Evolutionary conservation across 2,797 vertebrate genomes (phyloP).

Genomic region (Mus caroli): DNA sequence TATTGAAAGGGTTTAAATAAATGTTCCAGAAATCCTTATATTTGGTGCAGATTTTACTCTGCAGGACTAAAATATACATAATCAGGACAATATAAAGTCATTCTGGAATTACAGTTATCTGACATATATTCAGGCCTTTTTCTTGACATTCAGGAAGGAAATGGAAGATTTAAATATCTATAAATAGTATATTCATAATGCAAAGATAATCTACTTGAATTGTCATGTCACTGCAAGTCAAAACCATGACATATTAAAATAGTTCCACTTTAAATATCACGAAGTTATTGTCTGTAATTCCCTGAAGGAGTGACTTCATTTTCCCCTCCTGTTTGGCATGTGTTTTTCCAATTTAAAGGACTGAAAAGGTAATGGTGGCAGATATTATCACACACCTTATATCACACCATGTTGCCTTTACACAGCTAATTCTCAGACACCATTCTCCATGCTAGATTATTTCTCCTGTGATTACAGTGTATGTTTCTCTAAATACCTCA

Average conservation of each 20-base stretch:
- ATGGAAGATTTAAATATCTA: conserved; percentile 32
- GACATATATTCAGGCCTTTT: conserved; percentile 43
- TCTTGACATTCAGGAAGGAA: conserved; percentile 52
- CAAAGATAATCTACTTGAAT: conserved; percentile 58
- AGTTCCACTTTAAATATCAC: conserved; percentile 73
- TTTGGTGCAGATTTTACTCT: not conserved
- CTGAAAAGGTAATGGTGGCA: not conserved
- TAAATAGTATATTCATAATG: conserved; percentile 55
- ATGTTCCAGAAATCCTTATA: not conserved
- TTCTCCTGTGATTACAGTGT: not conserved
- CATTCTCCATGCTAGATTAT: not conserved
- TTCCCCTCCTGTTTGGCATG: not conserved
- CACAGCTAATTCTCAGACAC: conserved; percentile 26
- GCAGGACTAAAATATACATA: not conserved
- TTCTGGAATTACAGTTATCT: conserved; percentile 10
- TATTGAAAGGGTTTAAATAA: not conserved
- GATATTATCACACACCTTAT: not conserved
- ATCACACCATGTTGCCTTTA: not conserved
- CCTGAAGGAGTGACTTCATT: not conserved
- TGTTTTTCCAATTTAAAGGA: not conserved
- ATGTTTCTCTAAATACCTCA: conserved; percentile 24
- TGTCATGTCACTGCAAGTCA: conserved; percentile 13
- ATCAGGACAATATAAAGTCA: conserved; percentile 7
- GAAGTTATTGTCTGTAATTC: conserved; percentile 53
- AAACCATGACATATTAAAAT: conserved; percentile 53